These are phyloP conservation scores for Himantopus leucocephalus DNA, from an alignment of 2,113 vertebrate species.

Conservation along the genomic window DNA sequence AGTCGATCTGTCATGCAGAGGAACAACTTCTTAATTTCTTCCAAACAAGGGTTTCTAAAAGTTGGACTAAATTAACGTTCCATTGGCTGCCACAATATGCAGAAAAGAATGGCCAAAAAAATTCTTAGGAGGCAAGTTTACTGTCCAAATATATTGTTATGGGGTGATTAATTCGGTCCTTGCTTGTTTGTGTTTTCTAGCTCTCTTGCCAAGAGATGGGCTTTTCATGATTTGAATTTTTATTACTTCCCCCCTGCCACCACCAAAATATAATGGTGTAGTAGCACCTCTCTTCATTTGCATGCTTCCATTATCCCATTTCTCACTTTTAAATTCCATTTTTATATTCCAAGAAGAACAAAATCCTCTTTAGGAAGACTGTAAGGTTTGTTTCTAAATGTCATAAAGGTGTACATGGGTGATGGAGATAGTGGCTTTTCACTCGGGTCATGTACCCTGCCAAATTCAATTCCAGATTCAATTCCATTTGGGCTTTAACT, in stretches of 20 bases:
- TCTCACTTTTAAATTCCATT: not conserved
- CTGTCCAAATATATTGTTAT: not conserved
- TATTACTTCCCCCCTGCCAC: not conserved
- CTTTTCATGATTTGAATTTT: not conserved
- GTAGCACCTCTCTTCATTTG: not conserved
- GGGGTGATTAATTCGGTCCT: not conserved
- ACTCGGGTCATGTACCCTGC: not conserved
- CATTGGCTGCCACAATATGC: not conserved
- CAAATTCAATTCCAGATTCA: not conserved
- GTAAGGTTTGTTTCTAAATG: not conserved
- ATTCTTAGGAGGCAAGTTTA: not conserved
- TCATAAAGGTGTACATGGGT: not conserved
- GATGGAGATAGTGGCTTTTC: not conserved
- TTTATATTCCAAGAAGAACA: not conserved
- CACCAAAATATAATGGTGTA: not conserved
- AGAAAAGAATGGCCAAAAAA: not conserved
- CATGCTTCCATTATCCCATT: not conserved
- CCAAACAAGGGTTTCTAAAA: not conserved
- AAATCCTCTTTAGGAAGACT: not conserved
- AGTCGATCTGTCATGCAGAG: rapidly evolving
- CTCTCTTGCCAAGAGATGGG: not conserved
- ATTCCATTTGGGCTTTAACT: not conserved
- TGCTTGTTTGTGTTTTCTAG: not conserved
- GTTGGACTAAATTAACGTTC: not conserved
- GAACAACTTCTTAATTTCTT: not conserved